A percentile compares a stretch with the other conserved stretches of the same genome.
Evolutionary conservation across 2,797 vertebrate species (phyloP).

Genomic region (Poecilia gillii): DNA sequence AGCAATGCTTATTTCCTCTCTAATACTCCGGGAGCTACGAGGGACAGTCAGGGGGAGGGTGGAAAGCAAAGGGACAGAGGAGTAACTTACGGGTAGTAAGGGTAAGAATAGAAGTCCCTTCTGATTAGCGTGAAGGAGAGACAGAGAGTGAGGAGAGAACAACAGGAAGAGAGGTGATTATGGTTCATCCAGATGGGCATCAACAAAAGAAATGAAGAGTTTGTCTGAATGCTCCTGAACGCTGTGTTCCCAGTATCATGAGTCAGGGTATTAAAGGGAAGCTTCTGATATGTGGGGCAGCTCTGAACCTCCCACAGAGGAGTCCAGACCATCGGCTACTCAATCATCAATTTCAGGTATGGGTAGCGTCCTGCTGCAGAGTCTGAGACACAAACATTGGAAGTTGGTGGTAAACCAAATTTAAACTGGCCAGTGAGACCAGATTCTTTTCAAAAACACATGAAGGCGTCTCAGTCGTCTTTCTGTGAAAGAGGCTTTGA

Average conservation of each 20-base stretch:
- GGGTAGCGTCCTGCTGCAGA: too few relatives aligned
- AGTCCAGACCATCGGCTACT: not conserved
- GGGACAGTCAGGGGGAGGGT: slow-evolving; percentile 54
- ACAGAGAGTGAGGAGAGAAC: slow-evolving; percentile 59
- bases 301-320: not conserved
- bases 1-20: slow-evolving; percentile 55
- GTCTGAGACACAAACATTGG: too few relatives aligned
- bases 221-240: slow-evolving; percentile 48
- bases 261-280: slow-evolving; percentile 8
- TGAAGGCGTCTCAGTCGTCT: too few relatives aligned
- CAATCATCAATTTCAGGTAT: too few relatives aligned
- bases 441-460: too few relatives aligned
- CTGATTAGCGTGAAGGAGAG: slow-evolving; percentile 85
- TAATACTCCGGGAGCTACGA: slow-evolving; percentile 50
- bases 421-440: not conserved
- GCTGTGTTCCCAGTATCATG: slow-evolving; percentile 15
- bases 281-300: not conserved
- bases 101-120: slow-evolving; percentile 95
- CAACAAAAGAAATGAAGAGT: slow-evolving; percentile 60
- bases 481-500: not conserved
- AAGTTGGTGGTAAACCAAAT: too few relatives aligned
- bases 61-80: slow-evolving; percentile 38
- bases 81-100: slow-evolving; percentile 95
- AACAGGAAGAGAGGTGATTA: slow-evolving; percentile 66
- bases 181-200: slow-evolving; percentile 67